phyloP scores from a whole-genome alignment of 2,113 vertebrate species.

The Syngnathus floridae region DNA sequence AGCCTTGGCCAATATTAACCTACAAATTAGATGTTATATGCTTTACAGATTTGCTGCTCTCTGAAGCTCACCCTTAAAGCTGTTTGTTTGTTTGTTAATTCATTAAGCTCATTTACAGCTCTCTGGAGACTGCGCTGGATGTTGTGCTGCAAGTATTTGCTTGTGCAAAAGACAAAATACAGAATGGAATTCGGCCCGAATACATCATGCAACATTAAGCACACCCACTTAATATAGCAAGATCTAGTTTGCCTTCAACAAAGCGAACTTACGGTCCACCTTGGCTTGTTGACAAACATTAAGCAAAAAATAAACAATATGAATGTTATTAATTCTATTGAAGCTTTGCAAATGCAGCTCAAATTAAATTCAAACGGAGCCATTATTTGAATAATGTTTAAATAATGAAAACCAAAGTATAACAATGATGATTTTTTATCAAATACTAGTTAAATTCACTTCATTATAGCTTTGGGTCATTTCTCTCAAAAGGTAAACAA shows the following conservation, averaged over 20 bases:
- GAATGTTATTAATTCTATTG: background rate
- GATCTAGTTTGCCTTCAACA: background rate
- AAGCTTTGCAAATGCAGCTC: too few relatives aligned
- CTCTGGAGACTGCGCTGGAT: constrained; percentile 43
- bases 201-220: background rate
- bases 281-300: background rate
- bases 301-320: background rate
- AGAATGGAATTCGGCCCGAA: background rate
- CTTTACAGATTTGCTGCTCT: constrained; percentile 48
- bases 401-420: too few relatives aligned
- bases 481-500: constrained; percentile 31
- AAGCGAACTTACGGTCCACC: background rate
- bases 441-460: constrained; percentile 14
- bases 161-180: constrained; percentile 23
- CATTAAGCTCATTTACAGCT: constrained; percentile 60
- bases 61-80: constrained; percentile 36
- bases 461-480: constrained; percentile 28
- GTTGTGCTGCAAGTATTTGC: constrained; percentile 38
- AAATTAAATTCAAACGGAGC: background rate
- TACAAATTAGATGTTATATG: constrained; percentile 60
- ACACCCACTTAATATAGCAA: background rate
- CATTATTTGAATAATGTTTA: background rate
- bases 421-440: background rate
- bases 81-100: constrained; percentile 53
- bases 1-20: constrained; percentile 48